Conservation (phyloP, 2,888 invertebrate genomes). For the Rutpela maculata region DNA sequence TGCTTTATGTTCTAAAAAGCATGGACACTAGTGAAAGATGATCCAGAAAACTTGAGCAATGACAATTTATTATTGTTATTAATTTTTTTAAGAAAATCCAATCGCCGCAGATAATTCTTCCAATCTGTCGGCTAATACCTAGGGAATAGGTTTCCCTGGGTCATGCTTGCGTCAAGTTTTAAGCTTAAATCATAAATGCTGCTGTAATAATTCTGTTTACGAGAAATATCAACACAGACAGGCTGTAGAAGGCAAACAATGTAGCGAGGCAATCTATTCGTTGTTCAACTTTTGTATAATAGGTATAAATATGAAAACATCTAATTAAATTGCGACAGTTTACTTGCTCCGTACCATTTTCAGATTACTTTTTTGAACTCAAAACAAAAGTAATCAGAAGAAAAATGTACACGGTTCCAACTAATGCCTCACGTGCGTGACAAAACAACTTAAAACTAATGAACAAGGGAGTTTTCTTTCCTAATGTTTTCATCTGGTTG, state of each 20-base stretch:
- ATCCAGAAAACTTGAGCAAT: too few relatives aligned
- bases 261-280: neutral
- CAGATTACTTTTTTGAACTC: slow-evolving; percentile 37
- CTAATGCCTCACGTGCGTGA: slow-evolving; percentile 47
- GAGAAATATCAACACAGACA: slow-evolving; percentile 3
- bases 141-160: neutral
- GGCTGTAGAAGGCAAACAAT: neutral
- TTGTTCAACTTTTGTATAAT: slow-evolving; percentile 2
- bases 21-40: too few relatives aligned
- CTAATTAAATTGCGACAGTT: slow-evolving; percentile 29
- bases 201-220: neutral
- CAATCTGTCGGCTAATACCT: neutral
- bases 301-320: neutral
- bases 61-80: too few relatives aligned
- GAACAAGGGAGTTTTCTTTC: slow-evolving; percentile 35
- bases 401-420: slow-evolving; percentile 38
- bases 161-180: neutral
- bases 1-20: too few relatives aligned
- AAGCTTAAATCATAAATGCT: neutral
- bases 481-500: slow-evolving; percentile 37
- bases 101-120: neutral
- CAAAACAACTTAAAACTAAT: slow-evolving; percentile 47
- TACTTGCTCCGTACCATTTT: slow-evolving; percentile 13
- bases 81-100: too few relatives aligned
- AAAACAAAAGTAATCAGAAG: slow-evolving; percentile 45